These are phyloP conservation scores for Rhabditoides inermis DNA, from an alignment of 2,888 invertebrate species.

Conservation along the genomic window DNA sequence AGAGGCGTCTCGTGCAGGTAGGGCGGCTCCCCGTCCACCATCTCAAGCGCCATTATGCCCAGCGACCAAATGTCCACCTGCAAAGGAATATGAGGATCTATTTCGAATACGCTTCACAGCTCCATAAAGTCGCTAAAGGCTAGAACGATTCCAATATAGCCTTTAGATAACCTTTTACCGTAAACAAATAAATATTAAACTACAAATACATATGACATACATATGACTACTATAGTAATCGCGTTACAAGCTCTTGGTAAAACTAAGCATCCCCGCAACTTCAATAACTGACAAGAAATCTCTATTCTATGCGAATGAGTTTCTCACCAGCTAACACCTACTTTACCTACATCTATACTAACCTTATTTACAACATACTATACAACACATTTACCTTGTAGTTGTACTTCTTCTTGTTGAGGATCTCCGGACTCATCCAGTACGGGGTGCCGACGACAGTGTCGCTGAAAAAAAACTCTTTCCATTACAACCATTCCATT, in stretches of 20 bases:
- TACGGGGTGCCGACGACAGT: slow-evolving; percentile 52
- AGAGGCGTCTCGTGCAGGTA: slow-evolving; percentile 84
- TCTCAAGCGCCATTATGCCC: slow-evolving; percentile 86
- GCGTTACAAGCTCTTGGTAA: too few species aligned
- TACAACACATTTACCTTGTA: slow-evolving; percentile 22
- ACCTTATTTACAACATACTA: not conserved
- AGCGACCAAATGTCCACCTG: slow-evolving; percentile 83
- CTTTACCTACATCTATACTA: not conserved
- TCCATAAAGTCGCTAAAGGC: not conserved
- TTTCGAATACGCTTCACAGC: not conserved
- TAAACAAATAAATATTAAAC: too few species aligned
- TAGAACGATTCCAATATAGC: not conserved
- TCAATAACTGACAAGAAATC: too few species aligned
- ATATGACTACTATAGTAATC: too few species aligned
- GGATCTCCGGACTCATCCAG: slow-evolving; percentile 75
- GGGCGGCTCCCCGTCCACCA: slow-evolving; percentile 86
- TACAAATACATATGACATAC: too few species aligned
- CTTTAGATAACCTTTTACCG: not conserved
- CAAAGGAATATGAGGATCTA: slow-evolving; percentile 55
- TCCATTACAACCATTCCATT: too few species aligned
- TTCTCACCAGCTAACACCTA: not conserved
- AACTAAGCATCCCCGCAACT: too few species aligned
- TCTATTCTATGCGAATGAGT: too few species aligned
- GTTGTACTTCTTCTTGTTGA: slow-evolving; percentile 53
- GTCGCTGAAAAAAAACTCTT: slow-evolving; percentile 18